These are phyloP conservation scores for Drosophila emarginata DNA, from an alignment of 2,888 invertebrate species.

Conservation along the genomic window DNA sequence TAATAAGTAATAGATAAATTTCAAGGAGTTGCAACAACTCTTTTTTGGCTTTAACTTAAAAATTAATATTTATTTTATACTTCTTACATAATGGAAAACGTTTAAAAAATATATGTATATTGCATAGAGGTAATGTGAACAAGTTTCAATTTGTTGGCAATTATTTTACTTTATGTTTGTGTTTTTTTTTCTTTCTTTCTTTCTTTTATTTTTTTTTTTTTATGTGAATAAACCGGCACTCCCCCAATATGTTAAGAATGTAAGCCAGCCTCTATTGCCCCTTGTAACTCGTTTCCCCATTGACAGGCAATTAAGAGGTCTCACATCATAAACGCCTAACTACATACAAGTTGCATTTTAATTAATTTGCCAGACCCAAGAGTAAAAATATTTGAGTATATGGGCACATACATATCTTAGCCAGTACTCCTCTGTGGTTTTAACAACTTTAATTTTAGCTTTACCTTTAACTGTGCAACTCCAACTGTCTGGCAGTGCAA, in stretches of 20 bases:
- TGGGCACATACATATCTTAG: too few species aligned
- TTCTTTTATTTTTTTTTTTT: conserved; percentile 7
- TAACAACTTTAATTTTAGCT: not conserved
- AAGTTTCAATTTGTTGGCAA: not conserved
- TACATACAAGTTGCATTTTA: conserved; percentile 47
- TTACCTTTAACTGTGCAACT: not conserved
- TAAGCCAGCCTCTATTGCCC: not conserved
- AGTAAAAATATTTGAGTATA: not conserved
- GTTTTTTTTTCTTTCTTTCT: not conserved
- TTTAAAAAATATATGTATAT: too few species aligned
- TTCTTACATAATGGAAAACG: too few species aligned
- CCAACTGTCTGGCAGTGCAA: not conserved
- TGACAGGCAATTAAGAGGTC: conserved; percentile 8
- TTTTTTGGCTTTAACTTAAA: too few species aligned
- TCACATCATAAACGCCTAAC: conserved; percentile 43
- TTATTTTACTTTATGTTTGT: not conserved
- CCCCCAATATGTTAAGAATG: conserved; percentile 7
- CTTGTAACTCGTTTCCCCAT: conserved; percentile 9
- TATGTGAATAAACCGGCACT: not conserved
- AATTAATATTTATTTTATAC: too few species aligned
- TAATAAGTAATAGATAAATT: too few species aligned
- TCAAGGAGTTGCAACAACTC: too few species aligned
- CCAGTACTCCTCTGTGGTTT: conserved; percentile 18
- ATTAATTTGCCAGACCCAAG: conserved; percentile 26
- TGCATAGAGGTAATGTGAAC: too few species aligned